These are phyloP conservation scores for Tetranychus cinnabarinus DNA, from an alignment of 1,140 invertebrate genomes.

Conservation along the genomic window DNA sequence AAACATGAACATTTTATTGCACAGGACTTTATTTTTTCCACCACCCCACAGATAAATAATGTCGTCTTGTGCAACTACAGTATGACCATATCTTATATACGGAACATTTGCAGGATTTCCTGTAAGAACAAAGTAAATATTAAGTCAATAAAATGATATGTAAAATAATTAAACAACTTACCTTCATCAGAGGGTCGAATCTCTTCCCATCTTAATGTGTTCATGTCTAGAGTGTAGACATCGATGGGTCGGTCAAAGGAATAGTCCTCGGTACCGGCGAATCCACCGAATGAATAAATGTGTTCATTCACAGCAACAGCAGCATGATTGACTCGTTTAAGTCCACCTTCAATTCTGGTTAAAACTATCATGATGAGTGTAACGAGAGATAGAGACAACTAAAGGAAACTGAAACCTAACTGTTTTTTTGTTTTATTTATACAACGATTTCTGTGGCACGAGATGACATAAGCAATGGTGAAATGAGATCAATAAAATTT, in stretches of 20 bases:
- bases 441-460: no score
- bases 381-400: no score
- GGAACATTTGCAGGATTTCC: no score
- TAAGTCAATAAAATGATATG: no score
- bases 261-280: slow-evolving; percentile 54
- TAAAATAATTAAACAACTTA: no score
- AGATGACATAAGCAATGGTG: no score
- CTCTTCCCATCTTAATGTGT: slow-evolving; percentile 25
- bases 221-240: slow-evolving; percentile 58
- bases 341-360: slow-evolving; percentile 31
- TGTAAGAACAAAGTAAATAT: no score
- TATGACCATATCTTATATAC: slow-evolving; percentile 45
- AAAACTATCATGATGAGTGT: no score
- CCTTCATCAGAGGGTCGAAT: not conserved
- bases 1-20: slow-evolving; percentile 50
- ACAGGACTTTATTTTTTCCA: slow-evolving; percentile 53
- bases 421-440: no score
- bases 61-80: slow-evolving; percentile 46
- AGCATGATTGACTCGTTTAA: slow-evolving; percentile 59
- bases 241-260: slow-evolving; percentile 44
- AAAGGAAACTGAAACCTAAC: no score
- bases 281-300: slow-evolving; percentile 76
- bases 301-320: slow-evolving; percentile 51
- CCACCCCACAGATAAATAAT: slow-evolving; percentile 73
- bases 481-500: no score